Evolutionary conservation across 1,140 invertebrate genomes (phyloP), one percentile per base, ranked within the genome.

Genomic region (Stratiolaelaps scimitus): DNA sequence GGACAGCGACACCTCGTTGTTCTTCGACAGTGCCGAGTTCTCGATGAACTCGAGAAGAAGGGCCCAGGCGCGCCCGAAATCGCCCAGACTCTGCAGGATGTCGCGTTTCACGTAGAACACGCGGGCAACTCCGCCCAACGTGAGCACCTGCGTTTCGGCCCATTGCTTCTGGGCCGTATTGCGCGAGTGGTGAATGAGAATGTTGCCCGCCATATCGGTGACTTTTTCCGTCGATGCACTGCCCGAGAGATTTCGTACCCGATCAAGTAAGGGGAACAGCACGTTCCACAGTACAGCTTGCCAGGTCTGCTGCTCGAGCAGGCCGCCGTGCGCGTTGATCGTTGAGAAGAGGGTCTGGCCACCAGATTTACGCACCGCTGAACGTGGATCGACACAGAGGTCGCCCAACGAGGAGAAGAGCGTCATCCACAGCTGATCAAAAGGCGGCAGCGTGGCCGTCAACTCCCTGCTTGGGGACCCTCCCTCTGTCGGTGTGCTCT

Each of bases 151-250:
- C 5, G 95, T 98, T 77, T 99, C 95, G 7, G 93, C 92, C 95
- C 95, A 99, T 74, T 98, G 95, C 73, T 99, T 99, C 74, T 96
- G 91, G 19, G 93, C 92, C 0, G 95, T 99, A 76, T 99, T 97
- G 69, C 95, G 81, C 0, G 92, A 94, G 76, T 99, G 95, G 77
- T 99, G 95, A 71, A 98, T 96, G 0, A 98, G 79, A 70, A 98
- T 93, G 73, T 93, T 93, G 47, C 88, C 88, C 53, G 68, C 87
- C 1, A 86, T 85, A 72, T 93, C 88, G 17, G 69, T 66, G 29
- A 93, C 89, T 77, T 93, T 92, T 73, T 93, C 89, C 67, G 83
- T 91, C 68, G 92, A 95, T 1, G 94, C 94, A 47, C 85, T 86
- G 72, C 85, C 89, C 13, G 91, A 95, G 34, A 91, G 80, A 69